Base-by-base conservation (phyloP, 2,113 vertebrate species). In the Hemichromis elongatus region DNA sequence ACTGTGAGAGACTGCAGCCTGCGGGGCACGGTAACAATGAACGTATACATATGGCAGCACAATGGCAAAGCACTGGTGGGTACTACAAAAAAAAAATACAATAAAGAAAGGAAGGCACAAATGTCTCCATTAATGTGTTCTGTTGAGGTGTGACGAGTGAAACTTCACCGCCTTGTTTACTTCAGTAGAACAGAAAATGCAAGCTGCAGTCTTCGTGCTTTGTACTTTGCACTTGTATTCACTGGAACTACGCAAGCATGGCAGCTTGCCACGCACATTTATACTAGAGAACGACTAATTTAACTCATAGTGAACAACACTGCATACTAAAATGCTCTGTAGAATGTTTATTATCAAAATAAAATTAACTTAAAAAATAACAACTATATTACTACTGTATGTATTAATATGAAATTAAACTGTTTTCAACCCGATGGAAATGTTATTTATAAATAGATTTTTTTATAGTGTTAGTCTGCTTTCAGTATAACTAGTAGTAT, bases 11-110 rank as follows among this genome's bases (percentile, higher is more conserved):
- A 78, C 52, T 55, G 84, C 88, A 81, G 83, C 52, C 90, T 88
- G 77, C 83, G 52, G 90, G 93, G 80, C 86, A 73, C 45, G 3
- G 53, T 53, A 9, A 84, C 89, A 92, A 90, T 59, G 70, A 86
- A 37, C 88, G 10, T 21, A 52, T 52, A 79, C 79, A 84, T 57
- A 16, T 14, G 68, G 78, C 24, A 81, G 78, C 33, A 82, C 86
- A 84, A 86, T n/a, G 50, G 77, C 81, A 80, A 63, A 66, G 6
- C 78, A 77, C 37, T 14, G 19, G 45, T 54, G 56, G 79, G 24
- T 61, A 24, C 28, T 21, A 52, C 28, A 84, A 75, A 83, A 52
- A 88, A 52, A 80, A 28, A 68, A 18, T 1, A 2, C n/a, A 7
- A 21, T n/a, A 70, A 24, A 45, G 21, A 28, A 3, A 26, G 42